Evolutionary conservation across 1,140 invertebrate species (phyloP), one percentile per base, ranked within the genome.

Genomic region (Calliphora vicina): DNA sequence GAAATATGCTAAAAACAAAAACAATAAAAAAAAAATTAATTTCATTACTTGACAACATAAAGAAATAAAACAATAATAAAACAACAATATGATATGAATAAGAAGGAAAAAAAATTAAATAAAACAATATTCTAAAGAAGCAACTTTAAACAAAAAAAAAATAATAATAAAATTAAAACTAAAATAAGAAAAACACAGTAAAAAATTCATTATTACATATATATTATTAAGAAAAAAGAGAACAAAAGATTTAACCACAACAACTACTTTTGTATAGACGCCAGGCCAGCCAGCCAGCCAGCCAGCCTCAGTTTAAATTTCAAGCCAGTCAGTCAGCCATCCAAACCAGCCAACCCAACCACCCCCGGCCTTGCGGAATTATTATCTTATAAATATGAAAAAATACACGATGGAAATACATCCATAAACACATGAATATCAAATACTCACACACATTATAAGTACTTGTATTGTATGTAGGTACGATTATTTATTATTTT

Each of bases 201-300:
- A n/a, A 57, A 57, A 35, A 35, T 35, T 35, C 35, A 35, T 35
- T 35, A 35, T 35, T 35, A 35, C 35, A 10, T 35, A 35, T n/a
- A n/a, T 35, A 35, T 35, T 35, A 50, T 50, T 23, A 67, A 67
- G 8, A 78, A 29, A 42, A 25, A 78, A 45, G 74, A 45, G 74
- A 78, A 78, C 74, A 78, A 78, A 78, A 78, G 35, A 78, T 78
- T 78, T 78, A 78, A 78, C 74, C 74, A 43, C 74, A 78, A 78
- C 35, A 78, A 78, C 74, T 23, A 67, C 61, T 67, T 67, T 20
- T 67, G n/a, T 67, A 26, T 78, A 78, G 74, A 78, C 35, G 74
- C 74, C 74, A 78, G 74, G 42, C 78, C 42, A 45, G 78, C 13
- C 74, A 78, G 74, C 20, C 74, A 35, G 42, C 78, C 42, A 45